Conservation (phyloP, 1,140 invertebrate genomes). For the Agrypnia vestita region DNA sequence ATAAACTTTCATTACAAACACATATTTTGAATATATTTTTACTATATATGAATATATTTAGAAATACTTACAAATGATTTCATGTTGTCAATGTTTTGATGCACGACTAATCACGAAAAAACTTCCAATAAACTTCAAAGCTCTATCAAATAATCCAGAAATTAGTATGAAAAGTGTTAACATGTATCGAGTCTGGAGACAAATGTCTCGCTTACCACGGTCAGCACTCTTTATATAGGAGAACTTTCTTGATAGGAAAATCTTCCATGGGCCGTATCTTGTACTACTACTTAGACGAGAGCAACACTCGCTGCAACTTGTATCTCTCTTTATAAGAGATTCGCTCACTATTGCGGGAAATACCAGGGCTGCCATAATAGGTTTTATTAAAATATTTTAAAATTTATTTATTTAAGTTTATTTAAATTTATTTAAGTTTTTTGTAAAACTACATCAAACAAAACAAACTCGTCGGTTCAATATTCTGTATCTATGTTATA, state of each 20-base stretch:
- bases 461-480: no score
- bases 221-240: constrained; percentile 46
- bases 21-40: neutral
- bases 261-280: neutral
- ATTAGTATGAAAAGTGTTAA: constrained; percentile 20
- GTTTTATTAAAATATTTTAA: no score
- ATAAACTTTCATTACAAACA: neutral
- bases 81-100: constrained; percentile 13
- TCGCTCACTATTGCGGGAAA: neutral
- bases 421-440: no score
- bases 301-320: neutral
- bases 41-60: neutral
- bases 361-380: neutral
- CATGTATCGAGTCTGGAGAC: constrained; percentile 19
- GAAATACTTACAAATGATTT: constrained; percentile 20
- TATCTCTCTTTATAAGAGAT: neutral
- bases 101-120: neutral
- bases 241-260: constrained; percentile 47
- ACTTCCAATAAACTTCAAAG: neutral
- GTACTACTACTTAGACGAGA: constrained; percentile 1
- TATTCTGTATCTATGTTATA: no score
- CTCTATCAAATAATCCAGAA: neutral
- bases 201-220: constrained; percentile 49
- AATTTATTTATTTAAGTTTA: no score
- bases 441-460: no score